Conservation (phyloP, 2,113 vertebrate species). For the Megalops atlanticus region DNA sequence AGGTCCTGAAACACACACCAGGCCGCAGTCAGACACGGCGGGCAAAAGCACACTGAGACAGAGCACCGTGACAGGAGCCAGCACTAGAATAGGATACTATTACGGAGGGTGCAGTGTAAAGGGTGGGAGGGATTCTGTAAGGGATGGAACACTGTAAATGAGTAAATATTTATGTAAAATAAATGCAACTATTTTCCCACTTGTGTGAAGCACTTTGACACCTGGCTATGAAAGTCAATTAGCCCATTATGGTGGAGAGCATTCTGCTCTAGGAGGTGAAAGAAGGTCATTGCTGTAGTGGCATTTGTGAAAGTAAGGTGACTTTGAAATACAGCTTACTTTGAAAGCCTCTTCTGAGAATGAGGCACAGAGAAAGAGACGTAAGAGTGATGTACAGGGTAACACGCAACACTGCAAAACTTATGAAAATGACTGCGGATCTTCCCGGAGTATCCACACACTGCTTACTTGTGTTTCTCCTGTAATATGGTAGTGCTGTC, state of each 20-base stretch:
- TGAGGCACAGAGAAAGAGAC: background rate
- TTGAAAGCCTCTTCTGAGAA: background rate
- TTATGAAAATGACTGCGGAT: background rate
- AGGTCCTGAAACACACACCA: constrained; percentile 79
- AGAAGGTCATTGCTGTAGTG: background rate
- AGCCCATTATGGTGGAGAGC: too few species aligned
- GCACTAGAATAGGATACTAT: too few species aligned
- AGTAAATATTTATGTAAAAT: too few species aligned
- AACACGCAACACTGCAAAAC: background rate
- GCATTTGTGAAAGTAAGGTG: background rate
- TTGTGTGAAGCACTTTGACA: background rate
- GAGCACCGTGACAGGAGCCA: background rate
- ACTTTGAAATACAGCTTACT: background rate
- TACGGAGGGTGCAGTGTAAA: too few species aligned
- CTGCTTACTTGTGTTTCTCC: background rate
- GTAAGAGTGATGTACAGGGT: background rate
- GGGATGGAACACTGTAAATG: too few species aligned
- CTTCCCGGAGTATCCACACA: background rate
- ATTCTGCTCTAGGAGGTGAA: too few species aligned
- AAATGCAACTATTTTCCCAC: background rate
- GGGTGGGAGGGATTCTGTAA: too few species aligned
- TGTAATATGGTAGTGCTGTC: background rate
- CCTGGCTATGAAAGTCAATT: too few species aligned
- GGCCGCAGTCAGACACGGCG: background rate
- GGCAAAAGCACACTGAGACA: background rate